Evolutionary conservation across 2,113 vertebrate species (phyloP).

Genomic region (Hippocampus zosterae): DNA sequence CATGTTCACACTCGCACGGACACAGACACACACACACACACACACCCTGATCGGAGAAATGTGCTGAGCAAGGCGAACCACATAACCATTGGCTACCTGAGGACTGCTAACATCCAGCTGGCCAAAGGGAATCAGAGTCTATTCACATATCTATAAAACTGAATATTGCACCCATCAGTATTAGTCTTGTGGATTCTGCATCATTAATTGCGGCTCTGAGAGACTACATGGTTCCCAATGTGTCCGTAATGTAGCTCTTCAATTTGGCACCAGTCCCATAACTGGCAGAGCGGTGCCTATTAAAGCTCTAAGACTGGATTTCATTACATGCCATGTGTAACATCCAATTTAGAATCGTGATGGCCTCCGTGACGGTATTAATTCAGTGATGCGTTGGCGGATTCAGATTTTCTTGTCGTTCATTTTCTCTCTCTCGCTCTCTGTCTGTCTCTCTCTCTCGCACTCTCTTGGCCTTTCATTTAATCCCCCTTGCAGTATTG

Average conservation of each 20-base stretch:
- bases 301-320: conserved; percentile 60
- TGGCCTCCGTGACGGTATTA: conserved; percentile 53
- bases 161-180: conserved; percentile 39
- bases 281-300: conserved; percentile 54
- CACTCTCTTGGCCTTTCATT: conserved; percentile 15
- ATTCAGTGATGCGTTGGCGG: conserved; percentile 37
- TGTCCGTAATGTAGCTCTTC: conserved; percentile 59
- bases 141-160: conserved; percentile 40
- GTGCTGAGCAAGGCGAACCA: conserved; percentile 1
- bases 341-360: conserved; percentile 65
- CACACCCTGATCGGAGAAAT: neutral
- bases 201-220: conserved; percentile 44
- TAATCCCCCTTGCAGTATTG: conserved; percentile 17
- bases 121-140: conserved; percentile 23
- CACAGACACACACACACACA: conserved; percentile 5
- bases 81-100: conserved; percentile 20
- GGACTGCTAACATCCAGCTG: conserved; percentile 31
- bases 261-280: conserved; percentile 57
- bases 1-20: conserved; percentile 3
- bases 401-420: conserved; percentile 29
- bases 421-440: conserved; percentile 8
- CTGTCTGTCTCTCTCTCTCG: neutral
- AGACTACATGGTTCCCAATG: conserved; percentile 44
- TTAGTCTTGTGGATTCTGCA: conserved; percentile 31
- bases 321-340: conserved; percentile 65